Base-by-base conservation (phyloP, 1,140 invertebrate species). In the Micrasema minimum region DNA sequence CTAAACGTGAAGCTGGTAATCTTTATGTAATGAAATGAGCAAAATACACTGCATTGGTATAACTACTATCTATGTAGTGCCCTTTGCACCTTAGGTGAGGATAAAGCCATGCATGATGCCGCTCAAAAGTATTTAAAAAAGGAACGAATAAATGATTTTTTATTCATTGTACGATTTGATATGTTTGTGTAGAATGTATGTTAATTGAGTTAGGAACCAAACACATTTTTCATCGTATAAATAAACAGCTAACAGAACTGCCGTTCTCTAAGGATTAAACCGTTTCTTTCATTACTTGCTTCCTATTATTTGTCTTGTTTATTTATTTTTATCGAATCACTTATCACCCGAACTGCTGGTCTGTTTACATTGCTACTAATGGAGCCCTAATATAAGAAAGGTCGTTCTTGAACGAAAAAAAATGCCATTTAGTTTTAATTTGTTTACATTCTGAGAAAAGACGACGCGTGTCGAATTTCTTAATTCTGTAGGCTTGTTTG, bases 241-340 rank as follows among this genome's bases (percentile, higher is more conserved):
- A 51, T 51, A 51, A 51, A 51, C 53, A 57, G 9, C 26, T 14
- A 55, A 37, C 53, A 35, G 31, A 35, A 14, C n/a, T 12, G 37
- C 37, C 31, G 14, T 18, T 57, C 31, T 57, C 12, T 31, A 14
- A 2, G 7, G 31, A 35, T 37, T 35, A 31, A 35, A 57, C n/a
- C n/a, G 53, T 37, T 57, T 23, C 53, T 57, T 57, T 57, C 53
- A 57, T 57, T 57, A 23, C 5, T 14, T 37, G n/a, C 53, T 35
- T 57, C 53, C 37, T 38, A 62, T n/a, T n/a, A n/a, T 62, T 62
- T 45, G 57, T 62, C 57, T 14, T 62, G 57, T 62, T 57, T 57
- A 31, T 57, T 62, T 62, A 62, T 62, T 62, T 62, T 35, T 38
- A 57, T 62, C 37, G 10, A 43, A 62, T 62, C 57, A 62, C 57